A percentile compares a stretch with the other conserved stretches of the same genome.
phyloP scores from a whole-genome alignment of 1,140 invertebrate genomes.

The Caenorhabditis brenneri region DNA sequence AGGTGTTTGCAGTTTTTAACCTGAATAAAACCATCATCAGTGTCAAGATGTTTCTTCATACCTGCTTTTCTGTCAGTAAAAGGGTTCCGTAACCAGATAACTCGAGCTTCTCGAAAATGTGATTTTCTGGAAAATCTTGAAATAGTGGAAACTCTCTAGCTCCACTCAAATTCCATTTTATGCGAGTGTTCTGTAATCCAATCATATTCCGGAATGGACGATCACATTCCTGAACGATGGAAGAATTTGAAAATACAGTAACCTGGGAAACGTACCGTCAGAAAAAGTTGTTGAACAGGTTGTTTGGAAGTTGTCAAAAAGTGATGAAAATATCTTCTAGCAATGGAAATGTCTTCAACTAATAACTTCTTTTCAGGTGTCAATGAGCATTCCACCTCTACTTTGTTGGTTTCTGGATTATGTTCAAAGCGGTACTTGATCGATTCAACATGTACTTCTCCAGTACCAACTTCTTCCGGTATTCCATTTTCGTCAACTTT shows the following conservation, averaged over 20 bases:
- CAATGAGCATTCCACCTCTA: background rate
- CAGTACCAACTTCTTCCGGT: background rate
- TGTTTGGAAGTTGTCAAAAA: background rate
- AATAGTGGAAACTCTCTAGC: background rate
- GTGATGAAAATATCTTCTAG: background rate
- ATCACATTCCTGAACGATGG: background rate
- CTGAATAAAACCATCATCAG: background rate
- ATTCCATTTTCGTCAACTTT: background rate
- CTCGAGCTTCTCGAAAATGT: constrained; percentile 19
- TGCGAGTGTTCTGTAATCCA: background rate
- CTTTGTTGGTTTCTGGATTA: background rate
- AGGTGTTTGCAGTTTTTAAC: background rate
- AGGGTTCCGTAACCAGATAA: background rate
- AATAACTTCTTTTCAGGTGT: background rate
- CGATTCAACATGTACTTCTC: background rate
- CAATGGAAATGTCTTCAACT: background rate
- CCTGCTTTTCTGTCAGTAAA: background rate
- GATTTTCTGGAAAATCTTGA: background rate
- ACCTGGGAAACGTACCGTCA: background rate
- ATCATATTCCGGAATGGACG: background rate
- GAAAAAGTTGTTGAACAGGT: background rate
- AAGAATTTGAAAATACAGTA: background rate
- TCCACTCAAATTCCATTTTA: background rate
- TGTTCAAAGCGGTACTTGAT: background rate
- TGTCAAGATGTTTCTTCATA: background rate